Percentiles rank a stretch among this genome's conserved stretches.
These are phyloP conservation scores for Dendrocopos noguchii DNA, from an alignment of 2,113 vertebrate genomes.

Conservation along the genomic window DNA sequence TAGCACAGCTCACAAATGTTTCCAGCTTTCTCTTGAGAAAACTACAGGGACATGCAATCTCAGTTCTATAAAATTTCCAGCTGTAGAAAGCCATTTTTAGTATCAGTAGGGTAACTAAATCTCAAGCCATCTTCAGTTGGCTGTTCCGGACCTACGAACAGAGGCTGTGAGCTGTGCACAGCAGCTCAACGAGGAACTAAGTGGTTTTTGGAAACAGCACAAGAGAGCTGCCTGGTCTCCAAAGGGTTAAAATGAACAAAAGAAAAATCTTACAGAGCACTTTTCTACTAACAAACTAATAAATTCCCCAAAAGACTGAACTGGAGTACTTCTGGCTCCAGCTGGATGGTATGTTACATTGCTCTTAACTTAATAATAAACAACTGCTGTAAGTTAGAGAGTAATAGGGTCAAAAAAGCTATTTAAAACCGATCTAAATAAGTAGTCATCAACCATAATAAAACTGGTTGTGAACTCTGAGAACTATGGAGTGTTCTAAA, in stretches of 20 bases:
- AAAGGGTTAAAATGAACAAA: background rate
- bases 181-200: background rate
- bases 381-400: background rate
- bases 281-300: background rate
- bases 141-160: background rate
- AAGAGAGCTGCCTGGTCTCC: background rate
- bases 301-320: background rate
- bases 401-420: background rate
- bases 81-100: background rate
- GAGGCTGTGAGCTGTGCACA: background rate
- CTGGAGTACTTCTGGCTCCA: background rate
- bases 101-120: background rate
- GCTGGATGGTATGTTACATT: conserved; percentile 16
- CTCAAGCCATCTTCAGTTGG: background rate
- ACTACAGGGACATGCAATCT: background rate
- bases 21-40: background rate
- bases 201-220: background rate
- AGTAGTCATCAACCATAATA: background rate
- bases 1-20: background rate
- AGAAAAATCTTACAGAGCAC: background rate
- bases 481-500: background rate
- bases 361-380: conserved; percentile 39
- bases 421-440: conserved; percentile 27
- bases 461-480: background rate
- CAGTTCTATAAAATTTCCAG: background rate